Conservation (phyloP, 2,797 vertebrate species). For the Hapalemur alaotrensis region DNA sequence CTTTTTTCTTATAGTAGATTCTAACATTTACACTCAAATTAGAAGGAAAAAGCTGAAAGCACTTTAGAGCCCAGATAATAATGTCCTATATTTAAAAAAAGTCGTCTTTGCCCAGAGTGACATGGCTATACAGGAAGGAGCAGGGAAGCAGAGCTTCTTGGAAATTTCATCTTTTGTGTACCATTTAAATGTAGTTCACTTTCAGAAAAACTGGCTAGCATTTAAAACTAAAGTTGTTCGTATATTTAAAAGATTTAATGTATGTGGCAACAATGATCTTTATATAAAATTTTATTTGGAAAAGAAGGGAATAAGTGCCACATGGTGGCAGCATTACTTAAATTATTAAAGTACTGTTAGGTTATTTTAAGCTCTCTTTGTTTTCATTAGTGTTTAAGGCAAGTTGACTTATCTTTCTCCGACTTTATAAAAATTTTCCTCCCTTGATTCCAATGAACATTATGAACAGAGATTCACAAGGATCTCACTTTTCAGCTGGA, state of each 20-base stretch:
- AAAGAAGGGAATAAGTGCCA: constrained; percentile 36
- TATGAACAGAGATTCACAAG: neutral
- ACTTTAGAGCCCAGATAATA: neutral
- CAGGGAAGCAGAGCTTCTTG: neutral
- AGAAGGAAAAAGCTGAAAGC: neutral
- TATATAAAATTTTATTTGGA: constrained; percentile 20
- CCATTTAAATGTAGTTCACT: neutral
- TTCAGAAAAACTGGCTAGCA: neutral
- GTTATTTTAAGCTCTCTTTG: neutral
- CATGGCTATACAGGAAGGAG: neutral
- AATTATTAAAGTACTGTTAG: neutral
- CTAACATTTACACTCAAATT: neutral
- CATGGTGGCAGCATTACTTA: constrained; percentile 72
- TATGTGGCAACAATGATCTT: neutral
- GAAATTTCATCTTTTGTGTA: neutral
- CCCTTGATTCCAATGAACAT: neutral
- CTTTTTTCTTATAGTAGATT: neutral
- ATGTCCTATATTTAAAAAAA: neutral
- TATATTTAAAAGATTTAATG: neutral
- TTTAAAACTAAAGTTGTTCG: constrained; percentile 11
- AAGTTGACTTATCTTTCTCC: neutral
- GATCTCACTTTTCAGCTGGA: neutral
- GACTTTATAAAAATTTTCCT: neutral
- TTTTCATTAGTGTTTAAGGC: neutral
- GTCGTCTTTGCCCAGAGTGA: neutral